Base-by-base conservation (phyloP, 2,113 vertebrate genomes). In the Tachycineta bicolor region DNA sequence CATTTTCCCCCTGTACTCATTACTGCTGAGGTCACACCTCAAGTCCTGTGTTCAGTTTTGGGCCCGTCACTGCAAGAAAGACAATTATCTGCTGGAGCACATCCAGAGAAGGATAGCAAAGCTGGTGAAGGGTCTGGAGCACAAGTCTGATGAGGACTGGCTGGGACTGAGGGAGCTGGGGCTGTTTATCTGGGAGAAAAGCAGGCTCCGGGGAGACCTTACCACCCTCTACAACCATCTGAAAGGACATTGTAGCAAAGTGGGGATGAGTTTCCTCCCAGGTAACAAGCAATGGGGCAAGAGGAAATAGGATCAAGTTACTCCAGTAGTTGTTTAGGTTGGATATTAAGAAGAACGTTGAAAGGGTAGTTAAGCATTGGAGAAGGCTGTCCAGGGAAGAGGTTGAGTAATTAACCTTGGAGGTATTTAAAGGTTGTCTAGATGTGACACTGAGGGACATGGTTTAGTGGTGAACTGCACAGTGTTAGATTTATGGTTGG, bases 181-280 rank as follows among this genome's bases (percentile, higher is more conserved):
- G 4, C 22, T 53, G 7, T 53, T 39, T 60, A 41, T 21, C 20
- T n/a, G 47, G 29, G 55, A 76, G 55, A 52, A 60, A 62, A 68
- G 4, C 13, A 41, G n/a, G 16, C 24, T 53, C 28, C 46, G 20
- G 20, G 16, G n/a, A 29, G n/a, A 79, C 6, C 6, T 60, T 25
- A 41, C 22, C 0, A 0, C 9, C 41, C 20, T 62, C 47, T 31
- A 34, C 8, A 62, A 7, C 29, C 25, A 18, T 8, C 5, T 68
- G 29, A 47, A 83, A 83, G 16, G 24, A 62, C 20, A 1, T 13
- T 68, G 16, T 14, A 55, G 29, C 41, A n/a, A 76, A 28, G 2
- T 41, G n/a, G 12, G 17, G 2, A 8, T 23, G 0, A 0, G 17
- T 31, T n/a, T 39, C 33, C n/a, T 62, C 29, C 17, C 16, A 62